Evolutionary conservation across 2,113 vertebrate species (phyloP).

Genomic region (Rhinoptilus africanus): DNA sequence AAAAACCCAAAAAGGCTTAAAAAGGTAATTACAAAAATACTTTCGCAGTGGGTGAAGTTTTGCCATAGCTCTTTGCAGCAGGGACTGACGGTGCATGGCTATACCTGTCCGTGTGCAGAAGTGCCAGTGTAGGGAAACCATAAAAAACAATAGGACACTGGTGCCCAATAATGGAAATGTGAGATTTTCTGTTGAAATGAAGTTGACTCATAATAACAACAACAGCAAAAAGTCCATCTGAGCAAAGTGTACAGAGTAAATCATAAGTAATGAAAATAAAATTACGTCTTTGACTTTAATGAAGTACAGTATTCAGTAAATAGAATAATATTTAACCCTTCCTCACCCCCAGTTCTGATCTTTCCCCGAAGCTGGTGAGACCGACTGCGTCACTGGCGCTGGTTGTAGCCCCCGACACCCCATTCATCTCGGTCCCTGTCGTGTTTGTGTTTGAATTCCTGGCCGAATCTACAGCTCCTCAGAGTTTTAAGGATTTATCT

Average conservation of each 20-base stretch:
- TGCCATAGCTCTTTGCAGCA: neutral
- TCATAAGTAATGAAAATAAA: neutral
- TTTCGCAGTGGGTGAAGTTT: neutral
- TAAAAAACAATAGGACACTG: accelerated
- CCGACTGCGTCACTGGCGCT: accelerated
- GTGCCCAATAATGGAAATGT: neutral
- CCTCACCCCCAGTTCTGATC: neutral
- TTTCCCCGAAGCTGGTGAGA: neutral
- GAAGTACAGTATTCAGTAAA: too few species aligned
- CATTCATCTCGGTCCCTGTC: neutral
- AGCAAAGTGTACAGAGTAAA: neutral
- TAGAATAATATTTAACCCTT: neutral
- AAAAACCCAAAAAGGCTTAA: neutral
- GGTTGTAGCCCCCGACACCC: neutral
- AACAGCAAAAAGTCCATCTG: too few species aligned
- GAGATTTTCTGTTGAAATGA: neutral
- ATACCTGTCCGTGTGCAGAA: neutral
- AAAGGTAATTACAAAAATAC: neutral
- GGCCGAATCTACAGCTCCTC: accelerated
- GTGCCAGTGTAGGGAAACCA: accelerated
- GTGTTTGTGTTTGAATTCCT: neutral
- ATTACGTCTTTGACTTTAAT: neutral
- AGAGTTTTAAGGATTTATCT: neutral
- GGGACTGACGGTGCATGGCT: accelerated
- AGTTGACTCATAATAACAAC: neutral